Base-by-base conservation (phyloP, 2,888 invertebrate species). In the Chironomus tentans region DNA sequence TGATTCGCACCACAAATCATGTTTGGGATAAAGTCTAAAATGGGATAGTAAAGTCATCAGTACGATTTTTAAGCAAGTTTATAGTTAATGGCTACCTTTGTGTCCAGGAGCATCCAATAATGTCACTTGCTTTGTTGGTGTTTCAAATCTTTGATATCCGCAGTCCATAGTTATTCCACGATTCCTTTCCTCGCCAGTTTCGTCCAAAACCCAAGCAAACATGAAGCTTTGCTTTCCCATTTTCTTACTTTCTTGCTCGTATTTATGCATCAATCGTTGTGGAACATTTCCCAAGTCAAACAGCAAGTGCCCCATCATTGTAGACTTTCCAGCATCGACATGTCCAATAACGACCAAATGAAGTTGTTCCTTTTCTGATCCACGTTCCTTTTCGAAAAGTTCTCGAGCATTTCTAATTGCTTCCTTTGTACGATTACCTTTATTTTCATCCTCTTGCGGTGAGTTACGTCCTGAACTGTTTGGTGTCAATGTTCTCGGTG, bases 151-250 rank as follows among this genome's bases (percentile, higher is more conserved):
- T 15, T 94, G 94, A 79, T 93, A 90, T 0, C 96, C 98, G 13
- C 99, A 92, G 85, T 99, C 99, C 96, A 99, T 99, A 1, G 99
- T 99, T 71, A 99, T 97, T 13, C 99, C 99, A 78, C 99, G 89
- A 28, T 91, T 90, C 80, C 97, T 89, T 84, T 99, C 99, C 82
- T 99, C 99, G 1, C 96, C 96, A 77, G 98, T 98, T 85, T 99
- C 98, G 84, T 99, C 99, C 73, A 99, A 86, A 2, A 99, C 97
- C 99, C 99, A 99, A 3, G 99, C 99, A 84, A 94, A 99, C 86
- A 96, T 93, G 80, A 98, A 98, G 78, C 97, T 97, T 81, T 97
- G 95, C 84, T 99, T 99, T 3, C 99, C 99, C 79, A 96, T 86
- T 84, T 98, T 98, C 82, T 94, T 93, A 80, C 97, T 95, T 81